Evolutionary conservation across 2,888 invertebrate genomes (phyloP), one percentile per base, ranked within the genome.

Genomic region (Eupelmus urozonus): DNA sequence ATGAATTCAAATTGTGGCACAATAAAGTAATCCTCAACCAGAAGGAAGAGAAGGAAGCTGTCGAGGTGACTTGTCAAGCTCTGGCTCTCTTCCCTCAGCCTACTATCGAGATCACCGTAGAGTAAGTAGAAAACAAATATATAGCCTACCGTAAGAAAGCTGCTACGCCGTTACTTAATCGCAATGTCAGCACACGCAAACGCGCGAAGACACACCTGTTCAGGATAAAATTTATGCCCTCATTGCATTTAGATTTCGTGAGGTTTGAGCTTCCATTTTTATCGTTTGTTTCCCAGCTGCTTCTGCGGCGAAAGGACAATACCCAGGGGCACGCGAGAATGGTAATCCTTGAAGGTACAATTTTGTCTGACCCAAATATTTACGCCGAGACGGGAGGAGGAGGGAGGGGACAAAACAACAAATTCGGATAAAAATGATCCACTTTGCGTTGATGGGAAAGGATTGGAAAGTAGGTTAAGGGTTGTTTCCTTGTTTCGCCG

Each of bases 11-110:
- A 77, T 84, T 89, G 60, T 78, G 82, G 65, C 84, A 82, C 77
- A 87, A 85, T 81, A 85, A 83, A 66, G 82, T 76, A 53, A 83
- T 65, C 45, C 81, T 83, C 67, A 83, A 86, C 65, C 84, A 86
- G 73, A 84, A 85, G 76, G 86, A 88, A 51, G 85, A 83, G 65
- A 85, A 84, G 75, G 87, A 88, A 57, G 85, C 83, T 57, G 83
- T 88, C 53, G 88, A 88, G 82, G 85, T 88, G 81, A 85, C 34
- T 34, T 11, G 88, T 78, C 79, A 82, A 62, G 89, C 88, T 55
- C 82, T 85, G 76, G 89, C 88, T 76, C 83, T 89, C 27, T 88
- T 85, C 80, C 89, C 89, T 25, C 83, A 86, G 75, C 89, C 89
- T n/a, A 87, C 86, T 60, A 83, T 89, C 75, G 85, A 89, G 76